These are phyloP conservation scores for Portunus trituberculatus DNA, from an alignment of 1,140 invertebrate genomes.

Conservation along the genomic window DNA sequence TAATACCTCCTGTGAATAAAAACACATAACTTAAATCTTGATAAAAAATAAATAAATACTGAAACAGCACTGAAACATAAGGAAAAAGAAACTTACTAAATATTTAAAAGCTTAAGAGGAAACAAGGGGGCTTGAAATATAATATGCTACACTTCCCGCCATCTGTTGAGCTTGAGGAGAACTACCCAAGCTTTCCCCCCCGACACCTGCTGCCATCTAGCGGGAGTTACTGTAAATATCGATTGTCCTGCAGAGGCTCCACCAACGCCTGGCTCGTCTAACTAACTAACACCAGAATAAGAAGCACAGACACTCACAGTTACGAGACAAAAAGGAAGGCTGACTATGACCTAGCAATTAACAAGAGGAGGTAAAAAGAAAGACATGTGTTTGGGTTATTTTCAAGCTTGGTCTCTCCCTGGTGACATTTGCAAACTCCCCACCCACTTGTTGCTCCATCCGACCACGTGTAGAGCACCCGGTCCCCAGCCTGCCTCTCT, in stretches of 20 bases:
- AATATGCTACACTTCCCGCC: slow-evolving; percentile 31
- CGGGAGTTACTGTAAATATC: not conserved
- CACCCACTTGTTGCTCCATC: not conserved
- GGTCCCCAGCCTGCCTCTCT: not conserved
- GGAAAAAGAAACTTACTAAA: not conserved
- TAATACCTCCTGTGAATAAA: not conserved
- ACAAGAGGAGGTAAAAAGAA: not conserved
- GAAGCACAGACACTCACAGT: not conserved
- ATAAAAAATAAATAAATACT: too few relatives aligned
- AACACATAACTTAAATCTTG: not conserved
- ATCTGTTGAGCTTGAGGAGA: slow-evolving; percentile 38
- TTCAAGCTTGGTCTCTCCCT: too few relatives aligned
- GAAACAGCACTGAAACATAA: too few relatives aligned
- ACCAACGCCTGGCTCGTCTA: too few relatives aligned
- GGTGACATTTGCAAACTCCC: not conserved
- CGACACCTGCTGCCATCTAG: slow-evolving; percentile 54
- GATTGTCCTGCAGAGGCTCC: not conserved
- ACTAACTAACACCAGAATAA: not conserved
- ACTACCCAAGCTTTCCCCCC: not conserved
- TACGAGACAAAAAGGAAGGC: not conserved
- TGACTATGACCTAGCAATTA: not conserved
- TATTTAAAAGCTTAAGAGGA: not conserved
- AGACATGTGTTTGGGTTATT: too few relatives aligned
- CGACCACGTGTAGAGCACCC: not conserved
- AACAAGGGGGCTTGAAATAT: not conserved